These are phyloP conservation scores for Aurelia aurita complex sp. Pacific DNA, from an alignment of 30 jellyfish, hydroid and myxozoan genomes.

Conservation along the genomic window DNA sequence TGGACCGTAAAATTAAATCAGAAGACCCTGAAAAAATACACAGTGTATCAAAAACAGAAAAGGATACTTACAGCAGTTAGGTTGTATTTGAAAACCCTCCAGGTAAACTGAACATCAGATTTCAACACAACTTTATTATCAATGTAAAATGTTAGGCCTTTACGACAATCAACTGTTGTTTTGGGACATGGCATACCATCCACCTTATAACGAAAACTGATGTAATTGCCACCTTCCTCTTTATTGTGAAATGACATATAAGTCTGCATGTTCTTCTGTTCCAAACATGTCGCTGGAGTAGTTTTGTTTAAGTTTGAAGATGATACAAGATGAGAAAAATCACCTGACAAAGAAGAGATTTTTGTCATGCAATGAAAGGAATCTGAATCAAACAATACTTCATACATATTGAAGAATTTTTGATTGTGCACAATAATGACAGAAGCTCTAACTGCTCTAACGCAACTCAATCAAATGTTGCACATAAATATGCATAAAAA, in stretches of 20 bases:
- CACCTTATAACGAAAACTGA: constrained; percentile 86
- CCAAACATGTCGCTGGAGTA: constrained; percentile 65
- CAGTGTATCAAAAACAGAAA: not conserved
- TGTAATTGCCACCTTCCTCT: constrained; percentile 37
- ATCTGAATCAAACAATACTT: too few species aligned
- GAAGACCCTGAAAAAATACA: too few species aligned
- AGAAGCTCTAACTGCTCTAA: too few species aligned
- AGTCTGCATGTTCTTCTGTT: constrained; percentile 68
- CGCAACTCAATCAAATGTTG: too few species aligned
- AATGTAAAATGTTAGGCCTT: constrained; percentile 81
- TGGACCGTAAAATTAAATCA: too few species aligned
- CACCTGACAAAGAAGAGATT: constrained; percentile 53
- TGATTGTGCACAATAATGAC: too few species aligned
- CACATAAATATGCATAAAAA: too few species aligned
- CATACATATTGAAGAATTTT: too few species aligned
- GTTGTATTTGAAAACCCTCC: constrained; percentile 68
- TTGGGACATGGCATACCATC: constrained; percentile 92
- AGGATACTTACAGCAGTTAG: constrained; percentile 55
- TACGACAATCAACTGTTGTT: constrained; percentile 50
- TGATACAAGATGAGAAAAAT: constrained; percentile 81
- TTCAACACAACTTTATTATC: constrained; percentile 69
- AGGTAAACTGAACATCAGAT: constrained; percentile 82
- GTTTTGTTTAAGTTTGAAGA: constrained; percentile 68
- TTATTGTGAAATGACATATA: constrained; percentile 45
- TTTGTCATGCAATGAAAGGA: too few species aligned